These are phyloP conservation scores for Cactoblastis cactorum DNA, from an alignment of 2,888 invertebrate genomes.

Conservation along the genomic window DNA sequence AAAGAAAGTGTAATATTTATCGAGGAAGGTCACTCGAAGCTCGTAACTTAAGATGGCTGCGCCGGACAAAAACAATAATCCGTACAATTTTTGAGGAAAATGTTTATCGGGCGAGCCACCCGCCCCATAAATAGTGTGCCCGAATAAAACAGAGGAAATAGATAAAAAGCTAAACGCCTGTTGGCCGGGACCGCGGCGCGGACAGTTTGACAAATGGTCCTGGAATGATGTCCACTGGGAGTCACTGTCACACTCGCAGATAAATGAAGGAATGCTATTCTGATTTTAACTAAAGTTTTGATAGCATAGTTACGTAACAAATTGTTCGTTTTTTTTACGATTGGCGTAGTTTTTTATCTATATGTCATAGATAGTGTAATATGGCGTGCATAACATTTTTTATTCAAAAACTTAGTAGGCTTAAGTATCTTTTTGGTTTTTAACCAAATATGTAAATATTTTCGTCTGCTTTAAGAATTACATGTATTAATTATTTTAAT, in stretches of 20 bases:
- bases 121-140: conserved; percentile 68
- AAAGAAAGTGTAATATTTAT: conserved; percentile 32
- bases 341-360: no score
- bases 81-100: conserved; percentile 64
- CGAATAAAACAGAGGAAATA: conserved; percentile 69
- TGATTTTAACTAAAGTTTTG: neutral
- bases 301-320: no score
- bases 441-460: no score
- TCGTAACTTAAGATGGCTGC: conserved; percentile 64
- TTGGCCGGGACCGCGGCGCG: conserved; percentile 47
- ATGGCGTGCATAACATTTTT: no score
- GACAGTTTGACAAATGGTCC: conserved; percentile 51
- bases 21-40: conserved; percentile 55
- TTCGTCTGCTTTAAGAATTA: no score
- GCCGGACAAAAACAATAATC: conserved; percentile 73
- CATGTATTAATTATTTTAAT: no score
- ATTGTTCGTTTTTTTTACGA: no score
- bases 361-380: no score
- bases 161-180: conserved; percentile 67
- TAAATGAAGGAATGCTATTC: neutral
- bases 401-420: no score
- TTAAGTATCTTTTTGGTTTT: no score
- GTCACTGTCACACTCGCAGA: neutral
- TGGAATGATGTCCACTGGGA: conserved; percentile 18
- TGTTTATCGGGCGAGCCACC: conserved; percentile 72